Evolutionary conservation across 2,797 vertebrate species (phyloP), one percentile per base, ranked within the genome.

Genomic region (Luscinia megarhynchos): DNA sequence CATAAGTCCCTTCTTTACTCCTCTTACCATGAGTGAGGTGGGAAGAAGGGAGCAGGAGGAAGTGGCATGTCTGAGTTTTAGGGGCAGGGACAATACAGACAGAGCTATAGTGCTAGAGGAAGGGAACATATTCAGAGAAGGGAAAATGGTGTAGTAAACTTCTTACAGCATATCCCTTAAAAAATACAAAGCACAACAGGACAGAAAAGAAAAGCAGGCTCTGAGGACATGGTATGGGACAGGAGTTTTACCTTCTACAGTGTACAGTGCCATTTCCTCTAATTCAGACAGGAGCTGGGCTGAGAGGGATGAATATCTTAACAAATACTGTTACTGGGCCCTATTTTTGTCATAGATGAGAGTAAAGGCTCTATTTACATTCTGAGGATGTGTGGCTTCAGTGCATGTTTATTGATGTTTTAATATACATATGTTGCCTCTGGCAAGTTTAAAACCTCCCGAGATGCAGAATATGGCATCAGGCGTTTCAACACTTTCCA

Each of bases 381-480:
- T 26, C 51, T 67, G 63, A 83, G 70, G 83, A 69, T 81, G 48
- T 74, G 55, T 95, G 85, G 70, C 90, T 96, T 96, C 93, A 84
- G 89, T 96, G 89, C 89, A 90, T 93, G 85, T 86, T 90, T 95
- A 27, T 86, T 61, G 21, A 51, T 84, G 53, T 93, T 93, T 85
- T 84, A 88, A 67, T 67, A 83, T 69, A 85, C 29, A 38, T 86
- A 79, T 22, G 3, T 79, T 76, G 57, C 85, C 83, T 93, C 94
- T 96, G 89, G 91, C 95, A 97, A 94, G 93, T 96, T 95, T 96
- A 93, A 95, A 95, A 96, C 89, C 53, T 94, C 73, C 84, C 87
- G 84, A 92, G 86, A 91, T 93, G 92, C 88, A 89, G 50, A 81
- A 69, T 62, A 63, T 55, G 0, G 36, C 90, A 90, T 95, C 96